Conservation (phyloP, 2,113 vertebrate species). For the Tonatia bakeri region DNA sequence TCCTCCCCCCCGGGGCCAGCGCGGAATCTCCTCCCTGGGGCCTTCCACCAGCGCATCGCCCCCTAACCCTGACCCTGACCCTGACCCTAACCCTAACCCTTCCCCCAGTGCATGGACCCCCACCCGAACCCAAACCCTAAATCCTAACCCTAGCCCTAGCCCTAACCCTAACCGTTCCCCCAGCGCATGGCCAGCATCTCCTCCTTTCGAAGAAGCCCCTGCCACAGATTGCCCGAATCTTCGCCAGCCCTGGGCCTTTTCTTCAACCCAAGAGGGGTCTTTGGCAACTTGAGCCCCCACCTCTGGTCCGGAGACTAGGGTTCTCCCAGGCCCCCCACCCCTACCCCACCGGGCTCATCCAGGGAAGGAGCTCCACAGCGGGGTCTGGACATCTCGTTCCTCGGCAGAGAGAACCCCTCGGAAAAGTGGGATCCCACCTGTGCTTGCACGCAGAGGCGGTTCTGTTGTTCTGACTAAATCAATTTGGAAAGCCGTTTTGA, state of each 20-base stretch:
- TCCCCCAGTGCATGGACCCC: not conserved
- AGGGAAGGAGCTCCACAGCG: not conserved
- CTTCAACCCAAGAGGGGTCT: not conserved
- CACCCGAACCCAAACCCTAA: too few species aligned
- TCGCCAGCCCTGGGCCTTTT: not conserved
- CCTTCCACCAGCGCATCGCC: not conserved
- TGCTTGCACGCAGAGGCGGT: not conserved
- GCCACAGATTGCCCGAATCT: not conserved
- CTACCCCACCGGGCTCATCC: too few species aligned
- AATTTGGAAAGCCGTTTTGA: not conserved
- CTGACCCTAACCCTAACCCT: too few species aligned
- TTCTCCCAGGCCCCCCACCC: too few species aligned
- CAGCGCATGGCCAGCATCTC: not conserved
- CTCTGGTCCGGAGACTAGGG: not conserved
- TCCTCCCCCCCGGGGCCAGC: slow-evolving; percentile 43
- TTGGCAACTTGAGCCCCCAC: not conserved
- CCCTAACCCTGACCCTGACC: too few species aligned
- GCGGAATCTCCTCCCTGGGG: slow-evolving; percentile 59
- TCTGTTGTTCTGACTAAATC: not conserved
- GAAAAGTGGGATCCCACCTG: not conserved
- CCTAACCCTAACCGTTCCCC: not conserved
- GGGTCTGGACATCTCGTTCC: not conserved
- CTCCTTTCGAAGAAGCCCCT: not conserved
- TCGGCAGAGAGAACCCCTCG: not conserved
- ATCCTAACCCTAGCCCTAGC: too few species aligned